Base-by-base conservation (phyloP, 2,888 invertebrate genomes). In the Tortrix viridana region DNA sequence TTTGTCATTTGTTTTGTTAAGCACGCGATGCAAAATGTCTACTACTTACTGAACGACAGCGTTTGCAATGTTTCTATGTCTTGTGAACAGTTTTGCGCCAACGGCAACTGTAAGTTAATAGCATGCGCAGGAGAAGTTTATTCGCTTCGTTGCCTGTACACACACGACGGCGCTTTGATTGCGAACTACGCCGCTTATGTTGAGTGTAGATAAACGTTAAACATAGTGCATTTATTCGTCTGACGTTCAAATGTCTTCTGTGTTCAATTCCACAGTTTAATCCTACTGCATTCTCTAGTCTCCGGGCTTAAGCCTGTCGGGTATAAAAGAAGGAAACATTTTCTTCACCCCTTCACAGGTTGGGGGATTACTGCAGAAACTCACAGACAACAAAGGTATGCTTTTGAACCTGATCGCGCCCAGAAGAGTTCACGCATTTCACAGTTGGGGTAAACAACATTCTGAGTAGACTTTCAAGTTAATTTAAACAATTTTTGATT, bases 311-410 rank as follows among this genome's bases (percentile, higher is more conserved):
- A 22, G 47, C 22, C 18, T 14, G 57, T 41, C 41, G 18, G 26
- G 38, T 41, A 52, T 41, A 50, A 47, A 56, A 53, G 32, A 52
- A 50, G 56, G 44, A 47, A 47, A 47, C 26, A 19, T 52, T 57
- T 47, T 26, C 16, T 43, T 41, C 54, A 12, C 22, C 48, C 43
- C 48, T 48, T 43, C 38, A 16, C 63, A 41, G 53, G 56, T 50
- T 52, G 26, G 26, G 41, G 41, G 57, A 47, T 63, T 46, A 55
- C 18, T 18, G 26, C 41, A 41, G 38, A 47, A 55, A 46, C 56
- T 61, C 44, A 37, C 50, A 63, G 63, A 63, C 58, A 63, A 63
- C 63, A 63, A 63, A 63, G 63, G 47, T 62, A 46, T 43, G 50
- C 57, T 53, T 47, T 48, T 63, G 47, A 44, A 61, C 55, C 49